These are phyloP conservation scores for Leuciscus waleckii DNA, from an alignment of 2,797 vertebrate genomes.

Conservation along the genomic window DNA sequence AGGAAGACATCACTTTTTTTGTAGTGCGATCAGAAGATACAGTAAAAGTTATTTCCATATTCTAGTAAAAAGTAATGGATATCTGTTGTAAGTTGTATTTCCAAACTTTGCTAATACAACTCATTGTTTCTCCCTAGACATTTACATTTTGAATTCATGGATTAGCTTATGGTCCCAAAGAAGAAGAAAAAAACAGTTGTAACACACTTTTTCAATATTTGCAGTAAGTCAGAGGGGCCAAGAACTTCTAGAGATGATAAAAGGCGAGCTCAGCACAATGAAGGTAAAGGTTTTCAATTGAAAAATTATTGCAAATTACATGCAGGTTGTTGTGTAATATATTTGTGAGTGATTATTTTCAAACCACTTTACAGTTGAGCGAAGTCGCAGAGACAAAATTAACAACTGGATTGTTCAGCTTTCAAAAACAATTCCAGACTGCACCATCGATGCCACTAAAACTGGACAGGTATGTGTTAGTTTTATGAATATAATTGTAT, in stretches of 20 bases:
- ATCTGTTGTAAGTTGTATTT: background rate
- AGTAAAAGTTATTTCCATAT: no score
- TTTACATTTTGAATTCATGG: background rate
- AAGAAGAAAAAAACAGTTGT: background rate
- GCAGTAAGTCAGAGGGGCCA: slow-evolving; percentile 66
- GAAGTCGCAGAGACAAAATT: slow-evolving; percentile 91
- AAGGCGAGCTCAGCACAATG: slow-evolving; percentile 84
- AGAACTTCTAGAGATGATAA: slow-evolving; percentile 83
- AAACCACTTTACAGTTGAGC: slow-evolving; percentile 82
- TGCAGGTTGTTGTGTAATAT: background rate
- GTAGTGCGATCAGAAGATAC: no score
- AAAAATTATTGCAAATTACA: background rate
- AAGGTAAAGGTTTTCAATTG: slow-evolving; percentile 72
- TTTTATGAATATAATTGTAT: background rate
- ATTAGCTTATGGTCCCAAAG: background rate
- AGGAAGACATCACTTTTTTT: no score
- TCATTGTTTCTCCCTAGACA: background rate
- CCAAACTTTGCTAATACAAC: background rate
- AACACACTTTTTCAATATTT: background rate
- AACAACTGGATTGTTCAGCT: slow-evolving; percentile 98
- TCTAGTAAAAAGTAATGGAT: background rate
- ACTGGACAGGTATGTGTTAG: slow-evolving; percentile 85
- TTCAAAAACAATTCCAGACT: slow-evolving; percentile 94
- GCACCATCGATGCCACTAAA: slow-evolving; percentile 91
- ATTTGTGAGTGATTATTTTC: background rate